Base-by-base conservation (phyloP, 2,888 invertebrate genomes). In the Sisyra terminalis region DNA sequence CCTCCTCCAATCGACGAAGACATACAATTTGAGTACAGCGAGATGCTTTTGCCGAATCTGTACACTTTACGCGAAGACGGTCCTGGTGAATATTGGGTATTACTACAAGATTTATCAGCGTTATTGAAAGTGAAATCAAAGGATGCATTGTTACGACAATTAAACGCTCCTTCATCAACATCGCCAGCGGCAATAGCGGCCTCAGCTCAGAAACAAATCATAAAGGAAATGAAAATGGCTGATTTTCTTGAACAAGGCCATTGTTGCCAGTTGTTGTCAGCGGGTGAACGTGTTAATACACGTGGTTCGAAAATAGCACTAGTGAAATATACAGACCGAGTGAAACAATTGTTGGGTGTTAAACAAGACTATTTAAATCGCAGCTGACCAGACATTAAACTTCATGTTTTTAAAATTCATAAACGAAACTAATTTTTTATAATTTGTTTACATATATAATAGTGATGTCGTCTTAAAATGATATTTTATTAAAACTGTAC, bases 291-390 rank as follows among this genome's bases (percentile, higher is more conserved):
- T 57, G 70, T 86, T 46, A 85, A 84, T 59, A 75, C 82, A 44
- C 73, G 84, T 45, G 79, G 81, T 35, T 81, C 84, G 39, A 85
- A 85, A 61, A 80, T 87, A 51, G 75, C 80, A 41, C 73, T 89
- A 44, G 78, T 89, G 50, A 75, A 80, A 57, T 86, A 87, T 65
- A 87, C 85, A 52, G 85, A 87, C 55, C 81, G 78, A 59, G 80
- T 89, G 50, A 73, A 75, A 53, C 79, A 82, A 63, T 70, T 88
- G 57, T 70, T 88, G 53, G 84, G 81, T 58, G 80, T 87, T 45
- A 86, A 87, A 64, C 24, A 24, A 24, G 24, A 24, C 24, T 24
- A 24, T 24, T 24, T 24, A 5, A 24, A 24, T 24, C 24, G 24
- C 24, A 24, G 24, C 24, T 24, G 24, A 24, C 24, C 24, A 24